Evolutionary conservation across 2,888 invertebrate genomes (phyloP), one percentile per base, ranked within the genome.

Genomic region (Rhopalosiphum nymphaeae): DNA sequence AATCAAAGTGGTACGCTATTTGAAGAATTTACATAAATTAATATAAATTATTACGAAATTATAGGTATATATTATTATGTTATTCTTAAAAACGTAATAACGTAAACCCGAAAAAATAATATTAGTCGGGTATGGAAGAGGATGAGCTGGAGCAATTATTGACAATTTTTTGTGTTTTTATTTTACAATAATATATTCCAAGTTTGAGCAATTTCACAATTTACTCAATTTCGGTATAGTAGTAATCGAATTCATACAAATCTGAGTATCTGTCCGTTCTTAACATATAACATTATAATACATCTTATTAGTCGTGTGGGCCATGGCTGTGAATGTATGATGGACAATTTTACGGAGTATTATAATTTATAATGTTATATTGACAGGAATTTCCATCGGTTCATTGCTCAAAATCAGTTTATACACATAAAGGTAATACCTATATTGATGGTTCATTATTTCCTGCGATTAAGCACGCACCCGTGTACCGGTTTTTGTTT

Each of bases 401-500:
- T 21, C 78, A 36, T 36, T 21, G 36, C 9, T 78, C 36, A 78
- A 78, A 78, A 78, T 78, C 21, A 78, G 9, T 78, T 36, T 21
- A 36, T 36, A 36, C 21, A 78, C n/a, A 36, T 36, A 36, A 36
- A 21, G 4, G 53, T 21, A 53, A 21, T 21, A 78, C 36, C 2
- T 21, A 36, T 78, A 78, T 36, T 36, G 78, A 78, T 78, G 36
- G 36, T 36, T 9, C 7, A 78, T 78, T 78, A 78, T 78, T 78
- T 36, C 36, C 7, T 16, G n/a, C 29, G 36, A 89, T 29, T 16
- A 46, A 61, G 21, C 44, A 46, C 44, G 44, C 42, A 21, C n/a
- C n/a, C 3, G 16, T 78, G 44, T 67, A 29, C 46, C n/a, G 61
- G 61, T 90, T 90, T 90, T 90, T 29, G 61, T 90, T 90, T 44